phyloP scores from a whole-genome alignment of 2,888 invertebrate genomes.

The Eupithecia centaureata region DNA sequence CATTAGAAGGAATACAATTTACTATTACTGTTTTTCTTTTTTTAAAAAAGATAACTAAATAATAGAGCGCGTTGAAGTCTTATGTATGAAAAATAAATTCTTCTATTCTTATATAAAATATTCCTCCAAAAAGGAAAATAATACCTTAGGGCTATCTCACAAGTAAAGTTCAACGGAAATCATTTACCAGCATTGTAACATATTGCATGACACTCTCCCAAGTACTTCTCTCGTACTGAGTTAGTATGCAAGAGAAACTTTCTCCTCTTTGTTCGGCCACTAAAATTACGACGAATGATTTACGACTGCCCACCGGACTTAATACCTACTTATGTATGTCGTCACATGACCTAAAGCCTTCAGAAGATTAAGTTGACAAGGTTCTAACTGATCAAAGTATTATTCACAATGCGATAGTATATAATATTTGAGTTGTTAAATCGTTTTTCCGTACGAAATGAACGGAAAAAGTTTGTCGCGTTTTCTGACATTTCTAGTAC shows the following conservation, averaged over 20 bases:
- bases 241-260: constrained; percentile 42
- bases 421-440: too few species aligned
- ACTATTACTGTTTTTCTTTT: not conserved
- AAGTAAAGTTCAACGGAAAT: not conserved
- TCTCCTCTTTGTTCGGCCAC: constrained; percentile 54
- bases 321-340: constrained; percentile 21
- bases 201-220: constrained; percentile 38
- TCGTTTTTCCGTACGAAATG: too few species aligned
- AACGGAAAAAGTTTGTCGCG: too few species aligned
- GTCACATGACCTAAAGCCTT: constrained; percentile 1
- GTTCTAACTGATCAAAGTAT: not conserved
- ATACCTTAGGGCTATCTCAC: not conserved
- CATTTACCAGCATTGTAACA: constrained; percentile 8
- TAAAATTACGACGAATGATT: constrained; percentile 49
- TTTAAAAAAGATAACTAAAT: not conserved
- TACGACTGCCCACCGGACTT: constrained; percentile 37
- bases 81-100: not conserved
- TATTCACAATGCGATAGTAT: too few species aligned
- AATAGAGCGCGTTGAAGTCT: not conserved
- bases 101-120: not conserved
- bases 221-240: constrained; percentile 31
- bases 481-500: too few species aligned
- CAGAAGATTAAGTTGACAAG: not conserved
- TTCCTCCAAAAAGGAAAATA: not conserved
- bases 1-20: too few species aligned